Base-by-base conservation (phyloP, 2,888 invertebrate species). In the Drosophila antonietae region DNA sequence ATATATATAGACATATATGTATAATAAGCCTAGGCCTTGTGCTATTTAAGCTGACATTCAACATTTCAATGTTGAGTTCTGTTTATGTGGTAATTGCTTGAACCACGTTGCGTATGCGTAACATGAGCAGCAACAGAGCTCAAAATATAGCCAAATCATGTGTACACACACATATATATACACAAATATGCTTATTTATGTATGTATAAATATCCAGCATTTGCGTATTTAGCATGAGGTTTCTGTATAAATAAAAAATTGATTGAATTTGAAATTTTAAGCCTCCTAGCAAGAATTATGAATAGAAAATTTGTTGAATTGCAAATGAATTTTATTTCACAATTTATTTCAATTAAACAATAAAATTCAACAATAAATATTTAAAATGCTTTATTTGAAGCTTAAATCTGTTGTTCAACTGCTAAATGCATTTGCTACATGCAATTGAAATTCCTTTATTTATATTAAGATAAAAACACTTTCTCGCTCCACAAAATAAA, bases 61-160 rank as follows among this genome's bases (percentile, higher is more conserved):
- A 35, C 47, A 49, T 53, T 67, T 35, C 28, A 23, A 41, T 5
- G 31, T 14, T 15, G 20, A 39, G 20, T 7, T 20, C 4, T 23
- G 33, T 14, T 62, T 14, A 37, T 56, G 55, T n/a, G 44, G 43
- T 55, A 62, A 62, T 58, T 41, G 43, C 4, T 10, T 15, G 44
- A 20, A 14, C n/a, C 20, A 68, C 73, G 62, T 62, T 18, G 68
- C 68, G 62, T 73, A 73, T 73, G 61, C 74, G 59, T 49, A 73
- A 56, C 15, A 44, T 55, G 58, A 41, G 9, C 2, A 18, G 44
- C 15, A 44, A 46, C 37, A 67, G 28, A 68, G 52, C 49, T 62
- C 37, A 61, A 52, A 56, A 20, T 2, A 6, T 8, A 57, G 10
- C 2, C 44, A 23, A 23, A 18, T 33, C 3, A 47, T 47, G 4